Base-by-base conservation (phyloP, 2,113 vertebrate genomes). In the Lasiurus cinereus region DNA sequence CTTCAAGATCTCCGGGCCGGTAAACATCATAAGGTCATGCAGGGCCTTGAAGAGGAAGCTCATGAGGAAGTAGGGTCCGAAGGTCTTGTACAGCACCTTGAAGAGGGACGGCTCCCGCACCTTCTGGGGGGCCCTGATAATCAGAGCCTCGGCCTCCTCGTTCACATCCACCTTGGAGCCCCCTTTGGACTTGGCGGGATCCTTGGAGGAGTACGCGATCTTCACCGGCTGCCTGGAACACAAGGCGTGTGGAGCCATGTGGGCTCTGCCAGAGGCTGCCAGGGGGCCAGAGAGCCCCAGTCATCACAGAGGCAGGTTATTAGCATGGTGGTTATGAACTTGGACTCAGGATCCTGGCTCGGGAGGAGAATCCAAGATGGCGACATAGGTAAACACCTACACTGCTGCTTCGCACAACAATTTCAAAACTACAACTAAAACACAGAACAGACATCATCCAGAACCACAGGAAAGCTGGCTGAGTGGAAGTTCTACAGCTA, bases 1-100 rank as follows among this genome's bases (percentile, higher is more conserved):
- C 99, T 98, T 98, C 78, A 99, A 97, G 97, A 99, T 98, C 97
- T 98, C 98, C 0, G 99, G 99, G 67, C 99, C 99, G 0, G 98
- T 86, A 79, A 99, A 99, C 99, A 99, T 99, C 97, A 99, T 98
- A 86, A 99, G 90, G 94, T 99, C 99, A 4, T 99, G 99, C 62
- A 98, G 78, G 93, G 99, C 97, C 98, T 99, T 99, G 86, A 99
- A 99, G 10, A 99, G 74, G 95, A 98, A 99, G 98, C 99, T 99
- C 98, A 99, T 98, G 95, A 99, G 98, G 97, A 99, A 99, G 97
- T 99, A 99, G 0, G 99, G 99, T 16, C 99, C 99, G 4, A 99
- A 99, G 24, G 99, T 99, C 96, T 98, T 98, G 95, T 99, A 99
- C 83, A 99, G 97, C 11, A 99, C 99, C 97, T 98, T 98, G 39